Conservation (phyloP, 2,888 invertebrate species). For the Epistrophe eligans region DNA sequence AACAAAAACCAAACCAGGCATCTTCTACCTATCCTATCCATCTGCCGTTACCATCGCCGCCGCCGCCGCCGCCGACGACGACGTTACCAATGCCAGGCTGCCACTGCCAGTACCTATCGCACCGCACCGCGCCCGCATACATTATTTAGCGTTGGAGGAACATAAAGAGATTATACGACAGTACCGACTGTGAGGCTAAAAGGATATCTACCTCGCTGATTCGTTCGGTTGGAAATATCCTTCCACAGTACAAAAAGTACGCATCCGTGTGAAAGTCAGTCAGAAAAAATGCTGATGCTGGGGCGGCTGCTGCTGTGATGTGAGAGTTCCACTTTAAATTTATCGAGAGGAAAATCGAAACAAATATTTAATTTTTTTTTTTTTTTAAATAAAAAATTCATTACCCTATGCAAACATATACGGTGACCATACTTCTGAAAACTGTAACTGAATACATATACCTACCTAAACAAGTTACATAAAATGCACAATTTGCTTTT, state of each 20-base stretch:
- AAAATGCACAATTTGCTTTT: neutral
- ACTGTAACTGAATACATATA: neutral
- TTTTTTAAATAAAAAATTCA: constrained; percentile 52
- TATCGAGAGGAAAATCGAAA: constrained; percentile 75
- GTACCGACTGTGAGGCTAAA: constrained; percentile 46
- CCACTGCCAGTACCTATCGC: too few species aligned
- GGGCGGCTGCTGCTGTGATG: constrained; percentile 10
- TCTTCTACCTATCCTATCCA: constrained; percentile 22
- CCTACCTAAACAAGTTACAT: neutral
- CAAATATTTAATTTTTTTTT: constrained; percentile 66
- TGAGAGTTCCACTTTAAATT: constrained; percentile 68
- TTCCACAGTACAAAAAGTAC: constrained; percentile 24
- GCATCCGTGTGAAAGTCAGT: constrained; percentile 44
- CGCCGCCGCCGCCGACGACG: too few species aligned
- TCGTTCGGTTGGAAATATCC: constrained; percentile 38
- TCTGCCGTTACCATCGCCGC: neutral
- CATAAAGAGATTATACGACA: constrained; percentile 70
- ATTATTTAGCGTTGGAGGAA: constrained; percentile 60
- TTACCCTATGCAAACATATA: constrained; percentile 20
- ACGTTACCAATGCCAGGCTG: too few species aligned
- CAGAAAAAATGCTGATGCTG: neutral
- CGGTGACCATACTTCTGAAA: constrained; percentile 33
- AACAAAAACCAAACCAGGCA: constrained; percentile 68
- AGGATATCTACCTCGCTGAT: constrained; percentile 37
- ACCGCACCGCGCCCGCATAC: constrained; percentile 39